Evolutionary conservation across 2,113 vertebrate genomes (phyloP), one percentile per base, ranked within the genome.

Genomic region (Serilophus lunatus): DNA sequence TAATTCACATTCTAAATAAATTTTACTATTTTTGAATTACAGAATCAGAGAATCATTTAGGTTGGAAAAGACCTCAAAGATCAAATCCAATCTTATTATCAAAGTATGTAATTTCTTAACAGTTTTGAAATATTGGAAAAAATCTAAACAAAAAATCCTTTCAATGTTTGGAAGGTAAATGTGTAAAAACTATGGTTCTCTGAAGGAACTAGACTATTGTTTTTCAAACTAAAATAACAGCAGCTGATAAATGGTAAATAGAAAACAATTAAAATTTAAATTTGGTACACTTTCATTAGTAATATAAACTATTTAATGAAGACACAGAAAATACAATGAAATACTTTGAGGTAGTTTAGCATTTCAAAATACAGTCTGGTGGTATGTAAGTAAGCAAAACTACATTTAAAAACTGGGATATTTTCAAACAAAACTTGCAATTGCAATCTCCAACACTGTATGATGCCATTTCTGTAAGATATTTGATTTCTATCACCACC

Each of bases 371-470:
- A 69, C 0, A 7, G 10, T 36, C 20, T 70, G 8, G 18, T 18
- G 8, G 18, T 17, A 7, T 20, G 15, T 36, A 91, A 53, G 5
- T 9, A 76, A 61, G 3, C 5, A 85, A 68, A 72, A n/a, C 8
- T 36, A 12, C 15, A 51, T 49, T 75, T 59, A 22, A 84, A 74
- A 77, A 51, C 0, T 23, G 36, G 1, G 1, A 1, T 22, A 6
- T 61, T 86, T 82, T 23, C 28, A 82, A 86, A 91, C 20, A 44
- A 75, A 65, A 23, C 8, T 50, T 56, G 31, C 14, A 33, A 45
- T 1, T 75, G 35, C 11, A 8, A 51, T n/a, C 12, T 35, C 56
- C 22, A 70, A 47, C 14, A 71, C 14, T 3, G 22, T 38, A 38
- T 9, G 13, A 63, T 4, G 28, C 13, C 42, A 8, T 36, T 90